Base-by-base conservation (phyloP, 2,888 invertebrate genomes). In the Macropis europaea region DNA sequence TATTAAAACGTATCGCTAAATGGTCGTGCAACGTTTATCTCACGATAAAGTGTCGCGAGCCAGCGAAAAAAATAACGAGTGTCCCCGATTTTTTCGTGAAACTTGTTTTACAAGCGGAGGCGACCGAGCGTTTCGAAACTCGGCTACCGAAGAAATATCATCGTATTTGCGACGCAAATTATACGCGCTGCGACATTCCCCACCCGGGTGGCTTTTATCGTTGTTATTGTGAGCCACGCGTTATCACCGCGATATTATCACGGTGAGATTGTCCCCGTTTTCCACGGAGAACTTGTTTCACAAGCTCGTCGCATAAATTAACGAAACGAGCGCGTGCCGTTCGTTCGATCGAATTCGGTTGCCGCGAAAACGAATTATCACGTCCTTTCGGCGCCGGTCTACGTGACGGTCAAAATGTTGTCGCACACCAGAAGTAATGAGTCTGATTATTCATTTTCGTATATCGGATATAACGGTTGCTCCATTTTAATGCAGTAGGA, bases 51-150 rank as follows among this genome's bases (percentile, higher is more conserved):
- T 69, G 62, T 47, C 56, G 60, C 26, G 30, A 47, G 34, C 17
- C 30, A 15, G 42, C 45, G 53, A 66, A 53, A 69, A 78, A n/a
- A n/a, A n/a, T n/a, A n/a, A n/a, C n/a, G n/a, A 79, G 54, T 36
- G 68, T 38, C 50, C 62, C 22, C 32, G 42, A n/a, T n/a, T 48
- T 62, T 69, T 50, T 11, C 32, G 62, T 2, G 43, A 17, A 54
- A 62, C 72, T 62, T 40, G 66, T 72, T 73, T 42, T 32, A 53
- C 57, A 36, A 40, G 64, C 17, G n/a, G n/a, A n/a, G n/a, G n/a
- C n/a, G n/a, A n/a, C n/a, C 9, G 42, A 3, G 38, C 13, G 26
- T 59, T 48, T 64, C 63, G 63, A 42, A 47, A 38, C 13, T 7
- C 2, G 30, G 7, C 13, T 9, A 7, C 28, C 13, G 17, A 47